Evolutionary conservation across 2,797 vertebrate species (phyloP), one percentile per base, ranked within the genome.

Genomic region (Pangasius macronema): DNA sequence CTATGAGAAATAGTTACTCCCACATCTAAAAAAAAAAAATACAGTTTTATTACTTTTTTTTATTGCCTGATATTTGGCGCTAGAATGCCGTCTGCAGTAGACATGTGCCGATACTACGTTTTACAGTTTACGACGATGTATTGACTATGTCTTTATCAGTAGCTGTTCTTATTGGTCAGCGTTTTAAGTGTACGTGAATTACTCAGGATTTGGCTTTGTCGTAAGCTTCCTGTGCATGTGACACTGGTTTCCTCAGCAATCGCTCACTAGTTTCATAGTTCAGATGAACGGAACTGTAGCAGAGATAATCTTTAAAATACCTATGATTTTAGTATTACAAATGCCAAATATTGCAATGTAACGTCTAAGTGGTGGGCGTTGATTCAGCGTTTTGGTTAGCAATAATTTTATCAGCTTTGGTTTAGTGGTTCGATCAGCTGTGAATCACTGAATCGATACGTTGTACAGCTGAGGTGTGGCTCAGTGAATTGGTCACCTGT

Each of bases 141-240:
- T 81, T 24, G 22, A 59, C 49, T 49, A 3, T 6, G 18, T 22
- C 8, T 55, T n/a, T 46, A n/a, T n/a, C 10, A 10, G 13, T 18
- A 33, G 11, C 2, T 61, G 5, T 27, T 81, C 3, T 3, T 59
- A 16, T 59, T 42, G 33, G 10, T 81, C 55, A 36, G 76, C 33
- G 33, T 80, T 57, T 57, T 57, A 42, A 16, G 59, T 61, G 57
- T 46, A 18, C 3, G 14, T 82, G 24, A 63, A 46, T 46, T 42
- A 63, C 80, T 82, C 80, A 82, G 57, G 80, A 27, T 63, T 82
- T 46, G 77, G 20, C 53, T 77, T 30, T 77, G 49, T 77, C 14
- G 6, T 24, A 4, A 70, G 33, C 30, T 24, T 53, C n/a, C 76
- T 57, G 53, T 57, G 20, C 22, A 24, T 24, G 53, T 24, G 20